These are phyloP conservation scores for Argyrosomus japonicus DNA, from an alignment of 2,113 vertebrate species.

Conservation along the genomic window DNA sequence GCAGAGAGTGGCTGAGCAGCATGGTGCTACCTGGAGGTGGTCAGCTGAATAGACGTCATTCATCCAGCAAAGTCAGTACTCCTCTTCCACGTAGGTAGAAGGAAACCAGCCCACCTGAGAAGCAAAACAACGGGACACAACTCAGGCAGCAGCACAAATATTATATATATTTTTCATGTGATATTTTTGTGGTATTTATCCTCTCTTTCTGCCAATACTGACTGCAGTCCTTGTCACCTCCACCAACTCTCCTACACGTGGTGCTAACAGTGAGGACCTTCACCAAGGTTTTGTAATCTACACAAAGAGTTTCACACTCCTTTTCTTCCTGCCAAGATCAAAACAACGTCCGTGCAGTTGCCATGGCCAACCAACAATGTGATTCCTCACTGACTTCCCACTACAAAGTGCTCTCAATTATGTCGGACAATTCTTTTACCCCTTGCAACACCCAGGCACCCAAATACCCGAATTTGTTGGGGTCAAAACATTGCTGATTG, in stretches of 20 bases:
- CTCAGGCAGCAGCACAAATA: not conserved
- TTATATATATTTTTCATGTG: no score
- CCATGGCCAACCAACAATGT: not conserved
- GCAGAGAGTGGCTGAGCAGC: conserved; percentile 39
- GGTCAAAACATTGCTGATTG: no score
- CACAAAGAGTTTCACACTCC: not conserved
- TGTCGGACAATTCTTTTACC: not conserved
- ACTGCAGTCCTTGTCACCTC: no score
- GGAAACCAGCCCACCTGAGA: conserved; percentile 96
- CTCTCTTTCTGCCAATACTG: no score
- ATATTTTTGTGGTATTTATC: no score
- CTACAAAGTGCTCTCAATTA: not conserved
- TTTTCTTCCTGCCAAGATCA: not conserved
- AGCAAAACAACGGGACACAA: not conserved
- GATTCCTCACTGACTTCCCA: not conserved
- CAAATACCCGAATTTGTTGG: not conserved
- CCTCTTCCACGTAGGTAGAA: conserved; percentile 95
- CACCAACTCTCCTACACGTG: not conserved
- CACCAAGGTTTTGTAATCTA: not conserved
- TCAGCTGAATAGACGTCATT: conserved; percentile 12
- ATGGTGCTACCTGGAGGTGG: not conserved
- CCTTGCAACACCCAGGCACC: not conserved
- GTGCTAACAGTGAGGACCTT: not conserved
- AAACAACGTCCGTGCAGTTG: not conserved
- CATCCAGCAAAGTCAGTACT: conserved; percentile 84